Evolutionary conservation across 2,797 vertebrate genomes (phyloP), one percentile per base, ranked within the genome.

Genomic region (Toxotes lorentzi): DNA sequence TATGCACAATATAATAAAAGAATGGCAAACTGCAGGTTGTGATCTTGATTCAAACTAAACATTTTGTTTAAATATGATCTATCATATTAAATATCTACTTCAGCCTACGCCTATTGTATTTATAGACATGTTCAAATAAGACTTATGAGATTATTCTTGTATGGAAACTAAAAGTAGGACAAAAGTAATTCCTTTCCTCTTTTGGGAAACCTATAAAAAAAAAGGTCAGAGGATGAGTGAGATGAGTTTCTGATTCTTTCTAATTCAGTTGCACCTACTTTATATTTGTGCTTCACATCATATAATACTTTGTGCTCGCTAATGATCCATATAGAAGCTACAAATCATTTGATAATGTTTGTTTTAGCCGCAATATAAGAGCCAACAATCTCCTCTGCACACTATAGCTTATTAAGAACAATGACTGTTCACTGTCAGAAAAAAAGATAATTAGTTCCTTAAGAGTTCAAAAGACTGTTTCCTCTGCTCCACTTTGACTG

Each of bases 121-220:
- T 82, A 81, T 83, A 87, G 77, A 79, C 67, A 43, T 4, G 45
- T 74, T 85, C 69, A 81, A 73, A 75, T 61, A 68, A 79, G 67
- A 60, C 38, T 66, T 66, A 5, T 54, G 48, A 74, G 56, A 84
- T 65, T 67, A 85, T 83, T 84, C 68, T 58, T 56, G 24, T 35
- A 62, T 5, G 21, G 60, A 81, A 80, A 76, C 47, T 24, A 27
- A 74, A 87, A 86, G 78, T 91, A 83, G 86, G 78, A 88, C 85
- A 87, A 84, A 77, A 83, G 80, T 86, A 86, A 90, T 89, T 84
- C 70, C 70, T 91, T 83, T 86, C 81, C 84, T 84, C 65, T 87
- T 89, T 87, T 88, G 80, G 50, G 50, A 74, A 83, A 76, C 82
- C 83, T 78, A 85, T 79, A 69, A 89, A 87, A 63, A 89, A 90